Conservation (phyloP, 2,797 vertebrate genomes). For the Morelia viridis region DNA sequence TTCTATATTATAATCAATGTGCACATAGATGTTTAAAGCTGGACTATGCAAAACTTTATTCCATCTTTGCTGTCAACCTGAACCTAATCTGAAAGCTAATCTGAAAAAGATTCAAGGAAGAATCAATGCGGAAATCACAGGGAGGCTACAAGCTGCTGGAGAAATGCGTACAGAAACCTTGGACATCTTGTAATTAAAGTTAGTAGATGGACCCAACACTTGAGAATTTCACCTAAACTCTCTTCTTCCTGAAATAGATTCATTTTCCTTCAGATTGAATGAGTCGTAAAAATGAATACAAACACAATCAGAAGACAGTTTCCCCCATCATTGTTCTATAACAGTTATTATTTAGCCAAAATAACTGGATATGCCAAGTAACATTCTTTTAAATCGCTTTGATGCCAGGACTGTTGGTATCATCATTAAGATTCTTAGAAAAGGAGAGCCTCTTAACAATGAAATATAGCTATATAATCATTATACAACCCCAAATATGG, state of each 20-base stretch:
- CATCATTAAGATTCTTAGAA: background rate
- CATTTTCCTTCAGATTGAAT: background rate
- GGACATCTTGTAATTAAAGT: background rate
- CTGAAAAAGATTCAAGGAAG: too few species aligned
- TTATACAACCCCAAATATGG: background rate
- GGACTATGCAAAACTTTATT: background rate
- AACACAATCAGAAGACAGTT: background rate
- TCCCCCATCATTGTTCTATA: background rate
- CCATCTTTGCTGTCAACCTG: too few species aligned
- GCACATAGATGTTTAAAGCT: background rate
- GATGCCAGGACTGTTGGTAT: background rate
- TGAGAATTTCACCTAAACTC: background rate
- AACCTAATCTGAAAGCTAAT: too few species aligned
- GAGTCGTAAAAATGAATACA: background rate
- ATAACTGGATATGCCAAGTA: background rate
- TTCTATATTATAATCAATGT: background rate
- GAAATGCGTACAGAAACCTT: background rate
- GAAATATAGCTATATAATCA: background rate
- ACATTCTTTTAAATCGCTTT: background rate
- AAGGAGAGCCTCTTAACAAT: background rate
- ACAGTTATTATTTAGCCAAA: background rate
- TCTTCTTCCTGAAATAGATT: background rate
- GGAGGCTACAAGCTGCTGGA: background rate
- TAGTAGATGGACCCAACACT: background rate
- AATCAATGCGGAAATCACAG: too few species aligned